Conservation (phyloP, 2,797 vertebrate species). For the Thamnophis elegans region DNA sequence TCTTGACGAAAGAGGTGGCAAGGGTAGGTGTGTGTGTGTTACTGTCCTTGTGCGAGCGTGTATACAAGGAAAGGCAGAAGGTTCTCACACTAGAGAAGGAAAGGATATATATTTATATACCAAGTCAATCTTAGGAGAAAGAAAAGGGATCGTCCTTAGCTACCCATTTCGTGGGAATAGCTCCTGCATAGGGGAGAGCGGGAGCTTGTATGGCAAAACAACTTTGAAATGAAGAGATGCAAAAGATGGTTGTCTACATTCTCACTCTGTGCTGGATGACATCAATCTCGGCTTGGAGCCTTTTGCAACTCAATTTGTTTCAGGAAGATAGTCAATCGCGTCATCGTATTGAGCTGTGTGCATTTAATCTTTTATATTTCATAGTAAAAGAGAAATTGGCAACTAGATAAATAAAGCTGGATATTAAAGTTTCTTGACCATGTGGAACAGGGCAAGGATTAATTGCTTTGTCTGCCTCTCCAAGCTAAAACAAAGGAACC, state of each 20-base stretch:
- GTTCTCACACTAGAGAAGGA: too few relatives aligned
- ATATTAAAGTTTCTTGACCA: too few relatives aligned
- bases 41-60: too few relatives aligned
- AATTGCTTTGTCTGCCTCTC: too few relatives aligned
- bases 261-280: background rate
- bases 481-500: too few relatives aligned
- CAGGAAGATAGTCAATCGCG: background rate
- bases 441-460: too few relatives aligned
- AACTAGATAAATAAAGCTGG: too few relatives aligned
- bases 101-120: too few relatives aligned
- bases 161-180: background rate
- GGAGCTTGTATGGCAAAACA: background rate
- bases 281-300: background rate
- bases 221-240: background rate
- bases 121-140: too few relatives aligned
- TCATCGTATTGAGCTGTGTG: background rate
- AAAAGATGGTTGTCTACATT: background rate
- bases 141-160: background rate
- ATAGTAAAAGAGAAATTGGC: too few relatives aligned
- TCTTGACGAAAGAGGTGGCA: background rate
- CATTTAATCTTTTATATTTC: background rate
- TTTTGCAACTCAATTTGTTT: background rate
- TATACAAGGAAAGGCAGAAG: too few relatives aligned
- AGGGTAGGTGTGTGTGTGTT: background rate
- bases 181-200: background rate